Evolutionary conservation across 2,113 vertebrate species (phyloP).

Genomic region (Dolichotis patagonum): DNA sequence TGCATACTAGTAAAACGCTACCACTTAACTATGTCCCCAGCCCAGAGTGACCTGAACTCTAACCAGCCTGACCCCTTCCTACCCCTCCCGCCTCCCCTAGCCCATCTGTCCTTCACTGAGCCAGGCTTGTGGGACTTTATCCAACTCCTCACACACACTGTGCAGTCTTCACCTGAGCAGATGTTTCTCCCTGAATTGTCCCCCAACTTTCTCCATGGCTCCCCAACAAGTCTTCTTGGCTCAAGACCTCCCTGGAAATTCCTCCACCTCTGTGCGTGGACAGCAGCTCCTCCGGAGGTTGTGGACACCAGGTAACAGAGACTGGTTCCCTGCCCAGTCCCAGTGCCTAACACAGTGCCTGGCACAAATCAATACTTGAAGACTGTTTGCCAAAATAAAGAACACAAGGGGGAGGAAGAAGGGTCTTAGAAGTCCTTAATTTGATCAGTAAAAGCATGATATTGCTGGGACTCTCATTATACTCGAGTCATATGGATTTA

Average conservation of each 20-base stretch:
- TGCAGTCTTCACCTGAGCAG: too few relatives aligned
- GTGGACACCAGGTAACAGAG: neutral
- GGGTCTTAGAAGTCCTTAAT: neutral
- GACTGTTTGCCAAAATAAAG: neutral
- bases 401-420: neutral
- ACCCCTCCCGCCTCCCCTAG: neutral
- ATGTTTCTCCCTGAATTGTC: neutral
- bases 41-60: neutral
- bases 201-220: neutral
- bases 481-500: conserved; percentile 1
- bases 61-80: too few relatives aligned
- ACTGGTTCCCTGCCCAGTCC: neutral
- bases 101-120: fast-evolving
- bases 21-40: neutral
- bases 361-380: neutral
- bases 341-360: neutral
- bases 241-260: neutral
- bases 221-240: neutral
- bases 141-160: fast-evolving
- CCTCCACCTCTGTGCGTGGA: neutral
- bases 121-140: neutral
- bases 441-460: neutral
- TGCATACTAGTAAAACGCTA: neutral
- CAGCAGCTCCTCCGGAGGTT: neutral
- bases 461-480: neutral